phyloP scores from a whole-genome alignment of 1,140 invertebrate genomes.

The Linepithema humile region DNA sequence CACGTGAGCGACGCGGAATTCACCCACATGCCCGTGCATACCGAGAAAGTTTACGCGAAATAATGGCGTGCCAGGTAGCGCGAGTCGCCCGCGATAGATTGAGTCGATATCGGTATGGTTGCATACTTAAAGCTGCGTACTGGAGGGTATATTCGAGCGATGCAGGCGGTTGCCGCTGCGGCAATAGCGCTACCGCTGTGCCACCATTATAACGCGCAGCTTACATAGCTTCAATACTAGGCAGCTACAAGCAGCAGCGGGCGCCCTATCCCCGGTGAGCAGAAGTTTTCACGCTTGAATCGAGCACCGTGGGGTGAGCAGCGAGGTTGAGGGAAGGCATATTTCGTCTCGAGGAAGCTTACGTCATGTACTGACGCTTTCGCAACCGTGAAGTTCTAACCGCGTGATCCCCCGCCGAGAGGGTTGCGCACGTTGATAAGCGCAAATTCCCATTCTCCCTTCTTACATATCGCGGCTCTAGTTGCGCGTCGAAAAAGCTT shows the following conservation, averaged over 20 bases:
- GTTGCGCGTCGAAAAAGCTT: background rate
- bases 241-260: conserved; percentile 41
- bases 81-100: conserved; percentile 10
- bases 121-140: conserved; percentile 48
- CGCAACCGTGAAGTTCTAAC: conserved; percentile 24
- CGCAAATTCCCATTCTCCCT: conserved; percentile 10
- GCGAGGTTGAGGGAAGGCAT: conserved; percentile 17
- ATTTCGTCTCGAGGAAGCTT: conserved; percentile 60
- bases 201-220: conserved; percentile 57
- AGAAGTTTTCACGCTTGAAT: conserved; percentile 64
- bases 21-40: background rate
- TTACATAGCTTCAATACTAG: conserved; percentile 57
- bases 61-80: conserved; percentile 22
- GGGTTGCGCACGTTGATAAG: conserved; percentile 42
- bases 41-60: conserved; percentile 34
- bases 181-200: conserved; percentile 21
- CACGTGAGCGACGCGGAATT: background rate
- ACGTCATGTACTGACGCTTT: conserved; percentile 25
- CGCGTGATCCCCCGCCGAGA: conserved; percentile 19
- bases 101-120: conserved; percentile 37
- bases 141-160: conserved; percentile 18
- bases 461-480: background rate
- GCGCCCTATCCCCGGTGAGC: conserved; percentile 58
- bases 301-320: conserved; percentile 18
- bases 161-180: conserved; percentile 35